Evolutionary conservation across 2,797 vertebrate genomes (phyloP).

Genomic region (Salmo trutta): DNA sequence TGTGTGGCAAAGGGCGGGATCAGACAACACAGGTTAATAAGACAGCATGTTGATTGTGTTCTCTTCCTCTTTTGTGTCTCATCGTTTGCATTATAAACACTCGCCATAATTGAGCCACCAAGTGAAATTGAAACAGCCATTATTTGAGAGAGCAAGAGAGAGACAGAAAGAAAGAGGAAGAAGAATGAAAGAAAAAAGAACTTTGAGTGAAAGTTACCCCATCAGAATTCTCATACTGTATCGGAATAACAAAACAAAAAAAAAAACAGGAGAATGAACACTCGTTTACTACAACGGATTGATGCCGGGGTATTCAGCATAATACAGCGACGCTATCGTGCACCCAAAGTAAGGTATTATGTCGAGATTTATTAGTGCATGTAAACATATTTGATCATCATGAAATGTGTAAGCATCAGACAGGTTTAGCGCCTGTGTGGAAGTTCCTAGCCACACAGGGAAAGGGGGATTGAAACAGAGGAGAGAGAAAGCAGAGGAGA

Average conservation of each 20-base stretch:
- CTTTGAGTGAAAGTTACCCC: constrained; percentile 59
- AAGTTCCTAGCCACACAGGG: constrained; percentile 24
- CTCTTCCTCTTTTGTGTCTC: constrained; percentile 73
- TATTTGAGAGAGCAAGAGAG: constrained; percentile 56
- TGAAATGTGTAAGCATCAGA: constrained; percentile 54
- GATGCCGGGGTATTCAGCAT: constrained; percentile 57
- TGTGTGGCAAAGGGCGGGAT: constrained; percentile 35
- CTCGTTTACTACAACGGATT: constrained; percentile 22
- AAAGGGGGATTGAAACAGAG: constrained; percentile 30
- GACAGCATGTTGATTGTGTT: constrained; percentile 73
- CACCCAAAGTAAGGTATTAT: constrained; percentile 43
- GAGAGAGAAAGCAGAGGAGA: constrained; percentile 24
- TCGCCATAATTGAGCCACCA: constrained; percentile 71
- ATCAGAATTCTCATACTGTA: constrained; percentile 70
- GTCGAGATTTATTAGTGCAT: constrained; percentile 51
- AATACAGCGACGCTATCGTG: constrained; percentile 26
- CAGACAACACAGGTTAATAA: constrained; percentile 70
- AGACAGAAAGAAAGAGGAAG: constrained; percentile 53
- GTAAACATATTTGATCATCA: constrained; percentile 58
- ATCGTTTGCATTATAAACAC: constrained; percentile 67
- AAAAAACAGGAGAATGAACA: constrained; percentile 38
- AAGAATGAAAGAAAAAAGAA: constrained; percentile 55
- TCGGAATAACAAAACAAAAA: constrained; percentile 54
- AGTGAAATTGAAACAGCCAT: constrained; percentile 69
- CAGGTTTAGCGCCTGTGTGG: constrained; percentile 53